Evolutionary conservation across 2,888 invertebrate species (phyloP).

Genomic region (Agonopterix arenella): DNA sequence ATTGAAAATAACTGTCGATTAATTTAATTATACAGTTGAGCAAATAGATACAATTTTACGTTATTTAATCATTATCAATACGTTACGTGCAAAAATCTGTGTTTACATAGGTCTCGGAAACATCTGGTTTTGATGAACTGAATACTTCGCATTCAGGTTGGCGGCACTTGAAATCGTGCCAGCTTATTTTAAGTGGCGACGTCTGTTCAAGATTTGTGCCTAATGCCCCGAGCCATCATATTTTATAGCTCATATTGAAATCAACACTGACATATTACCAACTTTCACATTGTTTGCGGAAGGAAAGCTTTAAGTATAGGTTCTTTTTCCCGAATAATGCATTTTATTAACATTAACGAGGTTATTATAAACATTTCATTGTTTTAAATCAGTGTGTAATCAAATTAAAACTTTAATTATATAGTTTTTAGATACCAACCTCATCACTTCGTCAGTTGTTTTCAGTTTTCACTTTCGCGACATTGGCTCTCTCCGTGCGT

Average conservation of each 20-base stretch:
- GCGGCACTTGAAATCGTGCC: conserved; percentile 71
- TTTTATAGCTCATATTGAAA: conserved; percentile 38
- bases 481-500: conserved; percentile 43
- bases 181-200: conserved; percentile 73
- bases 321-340: too few species aligned
- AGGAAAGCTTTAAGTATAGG: too few species aligned
- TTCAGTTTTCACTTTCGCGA: conserved; percentile 41
- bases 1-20: not conserved
- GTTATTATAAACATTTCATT: too few species aligned
- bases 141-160: conserved; percentile 71
- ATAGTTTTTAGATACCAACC: too few species aligned
- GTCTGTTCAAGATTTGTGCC: conserved; percentile 65
- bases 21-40: not conserved
- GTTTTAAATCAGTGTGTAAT: too few species aligned
- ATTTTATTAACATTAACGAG: too few species aligned
- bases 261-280: not conserved
- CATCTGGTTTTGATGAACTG: conserved; percentile 74
- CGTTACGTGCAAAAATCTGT: conserved; percentile 38
- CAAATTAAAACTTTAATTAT: too few species aligned
- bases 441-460: too few species aligned
- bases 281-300: too few species aligned
- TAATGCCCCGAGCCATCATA: conserved; percentile 48
- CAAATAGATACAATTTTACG: conserved; percentile 31
- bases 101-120: conserved; percentile 60
- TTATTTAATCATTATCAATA: conserved; percentile 31